Evolutionary conservation across 2,797 vertebrate species (phyloP), one percentile per base, ranked within the genome.

Genomic region (Octomys mimax): DNA sequence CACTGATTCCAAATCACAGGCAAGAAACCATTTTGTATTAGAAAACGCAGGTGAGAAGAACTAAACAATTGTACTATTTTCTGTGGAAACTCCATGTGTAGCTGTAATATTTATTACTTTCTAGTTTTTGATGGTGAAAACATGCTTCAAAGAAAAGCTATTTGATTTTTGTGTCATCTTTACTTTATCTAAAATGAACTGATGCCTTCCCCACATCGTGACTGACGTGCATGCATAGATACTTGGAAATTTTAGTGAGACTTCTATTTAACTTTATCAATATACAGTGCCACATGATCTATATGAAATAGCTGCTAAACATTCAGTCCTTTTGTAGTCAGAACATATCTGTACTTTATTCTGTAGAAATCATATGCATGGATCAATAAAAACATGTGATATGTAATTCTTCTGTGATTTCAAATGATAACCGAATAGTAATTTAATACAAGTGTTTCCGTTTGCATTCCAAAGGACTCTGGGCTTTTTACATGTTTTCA

Each of bases 21-120:
- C 70, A 78, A 95, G 94, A 86, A 90, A 96, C 79, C 96, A 96
- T 98, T 98, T 98, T 98, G 97, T 97, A 77, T 94, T 83, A 49
- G 94, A 92, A 94, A 82, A 75, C 91, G 66, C 75, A 96, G 83
- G 36, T 33, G 52, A 91, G 87, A 78, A 81, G 39, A 90, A 83
- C 61, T 68, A 52, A 78, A 85, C 78, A 88, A 93, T 81, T 68
- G 77, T 33, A 70, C 54, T 26, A 52, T 86, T 95, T 98, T 97
- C 97, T 97, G 96, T 96, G 92, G 57, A 94, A 87, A 80, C 68
- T 89, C 83, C 61, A 81, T 87, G 31, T 42, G 18, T 70, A 57
- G 66, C 68, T 90, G 39, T 75, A 91, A 73, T 92, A 39, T 94
- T 94, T 86, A 92, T 95, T 62, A 93, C 75, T 87, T 90, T 90